These are phyloP conservation scores for Neoascia interrupta DNA, from an alignment of 2,888 invertebrate genomes.

Conservation along the genomic window DNA sequence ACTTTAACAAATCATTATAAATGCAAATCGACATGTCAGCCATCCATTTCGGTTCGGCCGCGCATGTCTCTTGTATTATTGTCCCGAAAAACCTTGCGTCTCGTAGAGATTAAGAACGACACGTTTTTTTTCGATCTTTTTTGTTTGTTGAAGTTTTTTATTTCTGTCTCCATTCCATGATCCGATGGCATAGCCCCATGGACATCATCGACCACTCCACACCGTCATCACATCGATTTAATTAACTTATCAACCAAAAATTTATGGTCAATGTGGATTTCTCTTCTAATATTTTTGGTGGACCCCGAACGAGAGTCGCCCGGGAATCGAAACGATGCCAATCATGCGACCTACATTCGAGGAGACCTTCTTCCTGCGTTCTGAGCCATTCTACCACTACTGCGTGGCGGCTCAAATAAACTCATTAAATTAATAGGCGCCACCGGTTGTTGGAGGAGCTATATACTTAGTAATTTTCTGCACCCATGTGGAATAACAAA, in stretches of 20 bases:
- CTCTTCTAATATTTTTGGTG: constrained; percentile 12
- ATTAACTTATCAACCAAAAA: constrained; percentile 77
- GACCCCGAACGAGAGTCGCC: neutral
- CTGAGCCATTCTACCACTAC: no score
- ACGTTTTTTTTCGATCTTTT: constrained; percentile 54
- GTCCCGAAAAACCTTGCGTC: constrained; percentile 39
- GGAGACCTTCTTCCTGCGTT: constrained; percentile 2
- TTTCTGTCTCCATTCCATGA: neutral
- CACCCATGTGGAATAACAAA: constrained; percentile 39
- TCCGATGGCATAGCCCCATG: neutral
- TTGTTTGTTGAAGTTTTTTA: constrained; percentile 12
- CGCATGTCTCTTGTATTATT: constrained; percentile 6
- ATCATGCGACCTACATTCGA: constrained; percentile 62
- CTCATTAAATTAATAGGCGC: constrained; percentile 56
- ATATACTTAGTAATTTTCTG: constrained; percentile 40
- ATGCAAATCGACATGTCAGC: constrained; percentile 69
- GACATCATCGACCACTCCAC: neutral
- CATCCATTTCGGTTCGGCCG: constrained; percentile 45
- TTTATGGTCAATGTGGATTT: constrained; percentile 65
- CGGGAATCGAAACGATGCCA: constrained; percentile 51
- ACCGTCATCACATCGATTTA: constrained; percentile 72
- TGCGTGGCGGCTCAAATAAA: constrained; percentile 35
- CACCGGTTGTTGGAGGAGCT: constrained; percentile 4
- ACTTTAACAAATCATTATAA: constrained; percentile 67
- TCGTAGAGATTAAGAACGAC: constrained; percentile 62